phyloP scores from a whole-genome alignment of 2,797 vertebrate species.

The Bradypodion ventrale region DNA sequence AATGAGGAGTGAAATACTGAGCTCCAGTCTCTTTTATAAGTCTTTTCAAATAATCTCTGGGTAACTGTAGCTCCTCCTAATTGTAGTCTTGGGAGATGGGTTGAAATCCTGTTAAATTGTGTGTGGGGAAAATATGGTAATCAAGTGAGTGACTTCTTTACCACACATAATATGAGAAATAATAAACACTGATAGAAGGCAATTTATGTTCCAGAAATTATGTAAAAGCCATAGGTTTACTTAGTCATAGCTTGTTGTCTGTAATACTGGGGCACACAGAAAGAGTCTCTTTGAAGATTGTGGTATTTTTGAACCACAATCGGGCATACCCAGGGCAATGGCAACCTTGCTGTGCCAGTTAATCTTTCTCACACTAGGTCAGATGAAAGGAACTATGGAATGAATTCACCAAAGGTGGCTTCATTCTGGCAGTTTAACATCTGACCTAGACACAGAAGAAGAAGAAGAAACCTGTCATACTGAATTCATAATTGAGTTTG shows the following conservation, averaged over 20 bases:
- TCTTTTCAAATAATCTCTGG: constrained; percentile 32
- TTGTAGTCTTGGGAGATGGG: constrained; percentile 50
- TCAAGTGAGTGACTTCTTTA: constrained; percentile 56
- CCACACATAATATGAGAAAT: constrained; percentile 59
- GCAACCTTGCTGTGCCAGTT: no score
- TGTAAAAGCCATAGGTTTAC: constrained; percentile 37
- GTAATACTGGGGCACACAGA: no score
- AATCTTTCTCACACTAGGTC: no score
- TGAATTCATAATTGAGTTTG: constrained; percentile 35
- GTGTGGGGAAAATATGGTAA: constrained; percentile 23
- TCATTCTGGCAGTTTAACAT: no score
- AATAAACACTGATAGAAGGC: constrained; percentile 57
- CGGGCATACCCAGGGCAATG: no score
- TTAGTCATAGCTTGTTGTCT: no score
- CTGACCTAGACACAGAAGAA: no score
- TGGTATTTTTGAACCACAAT: no score
- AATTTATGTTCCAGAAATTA: constrained; percentile 52
- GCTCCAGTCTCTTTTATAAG: constrained; percentile 50
- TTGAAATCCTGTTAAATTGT: constrained; percentile 59
- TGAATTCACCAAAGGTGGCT: no score
- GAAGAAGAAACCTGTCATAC: constrained; percentile 56
- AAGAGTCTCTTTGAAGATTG: no score
- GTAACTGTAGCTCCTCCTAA: constrained; percentile 49
- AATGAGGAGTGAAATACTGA: constrained; percentile 27
- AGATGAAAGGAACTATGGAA: no score